phyloP scores from a whole-genome alignment of 2,797 vertebrate species.

The Rhincodon typus region DNA sequence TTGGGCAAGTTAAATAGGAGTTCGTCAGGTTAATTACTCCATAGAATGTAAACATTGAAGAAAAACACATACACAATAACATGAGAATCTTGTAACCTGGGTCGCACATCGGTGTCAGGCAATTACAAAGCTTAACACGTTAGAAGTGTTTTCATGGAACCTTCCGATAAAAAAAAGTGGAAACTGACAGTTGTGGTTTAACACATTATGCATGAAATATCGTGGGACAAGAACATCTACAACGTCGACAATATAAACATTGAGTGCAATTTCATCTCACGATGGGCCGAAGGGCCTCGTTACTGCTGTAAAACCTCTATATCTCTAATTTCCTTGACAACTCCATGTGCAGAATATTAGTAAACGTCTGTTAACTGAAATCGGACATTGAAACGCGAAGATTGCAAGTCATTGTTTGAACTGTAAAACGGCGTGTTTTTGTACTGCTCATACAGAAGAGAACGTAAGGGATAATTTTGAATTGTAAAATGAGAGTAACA shows the following conservation, averaged over 20 bases:
- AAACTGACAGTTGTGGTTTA: neutral
- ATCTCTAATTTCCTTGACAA: neutral
- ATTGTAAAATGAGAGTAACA: neutral
- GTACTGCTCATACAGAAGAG: neutral
- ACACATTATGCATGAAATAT: neutral
- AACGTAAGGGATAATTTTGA: neutral
- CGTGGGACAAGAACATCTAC: neutral
- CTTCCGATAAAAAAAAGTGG: neutral
- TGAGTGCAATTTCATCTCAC: neutral
- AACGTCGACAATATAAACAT: neutral
- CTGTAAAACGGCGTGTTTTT: neutral
- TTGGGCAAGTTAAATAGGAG: neutral
- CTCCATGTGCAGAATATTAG: neutral
- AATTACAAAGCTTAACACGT: neutral
- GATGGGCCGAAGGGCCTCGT: no score
- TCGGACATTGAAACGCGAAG: neutral
- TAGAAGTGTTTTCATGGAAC: neutral
- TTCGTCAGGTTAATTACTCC: neutral
- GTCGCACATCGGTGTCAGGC: neutral
- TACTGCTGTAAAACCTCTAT: no score
- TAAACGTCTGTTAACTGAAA: neutral
- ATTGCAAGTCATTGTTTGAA: neutral
- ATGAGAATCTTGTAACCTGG: neutral
- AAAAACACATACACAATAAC: neutral
- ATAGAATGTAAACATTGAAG: neutral